A percentile compares a stretch with the other conserved stretches of the same genome.
These are phyloP conservation scores for Leptestheria dahalacensis DNA, from an alignment of 1,140 invertebrate species.

Conservation along the genomic window DNA sequence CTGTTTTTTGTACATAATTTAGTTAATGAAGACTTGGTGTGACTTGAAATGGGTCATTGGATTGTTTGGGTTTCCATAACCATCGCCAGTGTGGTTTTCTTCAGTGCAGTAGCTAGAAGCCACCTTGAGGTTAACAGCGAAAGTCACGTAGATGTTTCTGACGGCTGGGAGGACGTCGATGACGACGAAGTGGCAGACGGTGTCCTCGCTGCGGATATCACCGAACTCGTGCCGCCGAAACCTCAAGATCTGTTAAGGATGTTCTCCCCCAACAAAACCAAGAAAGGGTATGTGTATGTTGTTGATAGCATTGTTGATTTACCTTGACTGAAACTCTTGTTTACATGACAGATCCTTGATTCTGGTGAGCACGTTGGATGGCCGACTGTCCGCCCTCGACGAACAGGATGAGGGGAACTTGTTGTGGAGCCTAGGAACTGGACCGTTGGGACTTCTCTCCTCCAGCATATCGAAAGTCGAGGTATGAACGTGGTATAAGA, in stretches of 20 bases:
- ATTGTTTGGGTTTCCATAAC: not conserved
- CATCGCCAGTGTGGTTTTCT: not conserved
- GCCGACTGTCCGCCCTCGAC: slow-evolving; percentile 60
- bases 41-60: too few relatives aligned
- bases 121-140: not conserved
- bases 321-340: too few relatives aligned
- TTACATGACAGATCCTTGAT: slow-evolving; percentile 37
- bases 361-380: slow-evolving; percentile 76
- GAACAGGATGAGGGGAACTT: slow-evolving; percentile 44
- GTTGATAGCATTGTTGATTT: too few relatives aligned
- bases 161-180: not conserved
- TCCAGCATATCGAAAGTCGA: slow-evolving; percentile 71
- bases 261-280: not conserved
- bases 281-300: not conserved
- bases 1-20: too few relatives aligned
- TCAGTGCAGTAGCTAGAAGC: not conserved
- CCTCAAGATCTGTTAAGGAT: not conserved
- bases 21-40: too few relatives aligned
- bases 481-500: too few relatives aligned
- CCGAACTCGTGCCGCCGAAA: not conserved
- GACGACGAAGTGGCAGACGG: not conserved
- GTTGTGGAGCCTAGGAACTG: slow-evolving; percentile 57
- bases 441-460: slow-evolving; percentile 53
- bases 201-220: too few relatives aligned
- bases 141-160: not conserved